Conservation (phyloP, 2,797 vertebrate genomes). For the Tachyglossus aculeatus region DNA sequence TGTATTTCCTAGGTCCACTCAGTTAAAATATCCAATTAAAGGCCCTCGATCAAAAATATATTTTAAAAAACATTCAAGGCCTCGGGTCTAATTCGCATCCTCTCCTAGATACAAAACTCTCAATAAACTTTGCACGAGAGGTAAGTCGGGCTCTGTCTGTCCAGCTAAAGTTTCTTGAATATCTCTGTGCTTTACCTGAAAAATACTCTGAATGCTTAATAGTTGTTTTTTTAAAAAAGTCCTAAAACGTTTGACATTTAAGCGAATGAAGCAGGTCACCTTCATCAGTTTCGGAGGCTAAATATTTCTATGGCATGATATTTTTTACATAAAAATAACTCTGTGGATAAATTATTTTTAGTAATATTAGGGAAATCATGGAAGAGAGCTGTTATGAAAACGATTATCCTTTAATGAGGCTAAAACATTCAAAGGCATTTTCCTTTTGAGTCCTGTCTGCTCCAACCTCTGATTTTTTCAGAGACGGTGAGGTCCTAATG, state of each 20-base stretch:
- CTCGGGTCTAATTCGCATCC: neutral
- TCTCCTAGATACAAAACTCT: slow-evolving; percentile 11
- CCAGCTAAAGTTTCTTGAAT: slow-evolving; percentile 36
- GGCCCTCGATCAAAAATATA: slow-evolving; percentile 8
- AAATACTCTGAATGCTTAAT: slow-evolving; percentile 21
- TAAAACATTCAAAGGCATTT: slow-evolving; percentile 55
- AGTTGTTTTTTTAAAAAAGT: slow-evolving; percentile 40
- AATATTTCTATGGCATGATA: slow-evolving; percentile 25
- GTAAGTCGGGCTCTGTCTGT: slow-evolving; percentile 17
- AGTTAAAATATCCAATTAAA: neutral
- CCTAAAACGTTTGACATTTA: slow-evolving; percentile 28
- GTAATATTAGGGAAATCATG: slow-evolving; percentile 44
- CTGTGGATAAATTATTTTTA: too few relatives aligned
- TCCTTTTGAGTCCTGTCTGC: slow-evolving; percentile 44
- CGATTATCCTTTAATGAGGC: slow-evolving; percentile 28
- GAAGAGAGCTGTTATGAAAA: slow-evolving; percentile 45
- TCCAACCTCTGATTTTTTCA: slow-evolving; percentile 21
- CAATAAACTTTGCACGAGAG: neutral
- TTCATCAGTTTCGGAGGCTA: slow-evolving; percentile 30
- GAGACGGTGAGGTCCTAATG: slow-evolving; percentile 11
- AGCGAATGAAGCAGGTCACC: slow-evolving; percentile 44
- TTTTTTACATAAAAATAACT: slow-evolving; percentile 32
- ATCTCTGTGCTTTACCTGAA: slow-evolving; percentile 36
- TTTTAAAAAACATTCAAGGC: neutral
- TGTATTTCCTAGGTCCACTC: slow-evolving; percentile 1